Percentiles rank a stretch among this genome's conserved stretches.
These are phyloP conservation scores for Ophiodon elongatus DNA, from an alignment of 2,113 vertebrate genomes.

Conservation along the genomic window DNA sequence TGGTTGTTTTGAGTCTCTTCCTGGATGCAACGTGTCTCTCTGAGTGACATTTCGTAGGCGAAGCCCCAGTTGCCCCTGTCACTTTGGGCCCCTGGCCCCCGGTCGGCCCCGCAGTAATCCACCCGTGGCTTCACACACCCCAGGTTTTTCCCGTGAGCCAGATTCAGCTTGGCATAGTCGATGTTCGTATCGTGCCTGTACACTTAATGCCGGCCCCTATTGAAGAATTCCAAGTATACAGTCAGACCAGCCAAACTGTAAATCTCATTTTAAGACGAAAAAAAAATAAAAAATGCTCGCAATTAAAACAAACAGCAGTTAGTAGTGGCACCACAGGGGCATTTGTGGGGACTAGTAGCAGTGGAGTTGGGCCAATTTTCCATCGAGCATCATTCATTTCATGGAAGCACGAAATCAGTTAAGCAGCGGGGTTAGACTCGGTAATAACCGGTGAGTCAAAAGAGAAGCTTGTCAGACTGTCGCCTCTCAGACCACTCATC, in stretches of 20 bases:
- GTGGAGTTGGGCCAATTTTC: conserved; percentile 28
- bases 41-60: no score
- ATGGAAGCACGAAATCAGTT: conserved; percentile 30
- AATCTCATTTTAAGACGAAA: conserved; percentile 38
- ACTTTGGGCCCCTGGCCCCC: no score
- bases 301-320: conserved; percentile 43
- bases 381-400: conserved; percentile 43
- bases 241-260: conserved; percentile 52
- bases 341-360: not conserved
- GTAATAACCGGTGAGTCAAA: conserved; percentile 63
- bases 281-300: not conserved
- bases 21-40: no score
- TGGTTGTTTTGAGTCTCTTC: no score
- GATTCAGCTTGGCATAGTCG: conserved; percentile 21
- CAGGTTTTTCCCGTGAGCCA: no score
- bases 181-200: conserved; percentile 24
- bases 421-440: conserved; percentile 10
- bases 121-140: no score
- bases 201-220: conserved; percentile 24
- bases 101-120: no score
- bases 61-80: no score
- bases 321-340: not conserved
- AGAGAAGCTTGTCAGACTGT: conserved; percentile 40
- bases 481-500: conserved; percentile 58
- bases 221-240: conserved; percentile 25